A percentile compares a stretch with the other conserved stretches of the same genome.
These are phyloP conservation scores for Rotaria magnacalcarata DNA, from an alignment of 2,888 invertebrate species.

Conservation along the genomic window DNA sequence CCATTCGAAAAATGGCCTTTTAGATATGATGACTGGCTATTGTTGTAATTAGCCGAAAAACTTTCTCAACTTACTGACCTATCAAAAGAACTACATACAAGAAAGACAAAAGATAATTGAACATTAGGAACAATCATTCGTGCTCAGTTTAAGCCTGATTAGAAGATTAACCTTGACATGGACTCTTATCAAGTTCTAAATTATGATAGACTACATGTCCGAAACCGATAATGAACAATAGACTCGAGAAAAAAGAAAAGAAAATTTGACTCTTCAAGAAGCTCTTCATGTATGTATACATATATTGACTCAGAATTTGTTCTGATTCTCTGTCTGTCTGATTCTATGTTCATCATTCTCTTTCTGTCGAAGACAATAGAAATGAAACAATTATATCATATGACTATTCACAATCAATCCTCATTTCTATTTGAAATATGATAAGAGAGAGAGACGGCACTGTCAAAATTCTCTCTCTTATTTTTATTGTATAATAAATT, in stretches of 20 bases:
- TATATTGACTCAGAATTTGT: not conserved
- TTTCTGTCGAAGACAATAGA: not conserved
- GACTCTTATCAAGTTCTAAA: not conserved
- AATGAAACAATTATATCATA: conserved; percentile 14
- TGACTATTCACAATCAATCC: too few species aligned
- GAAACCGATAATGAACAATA: not conserved
- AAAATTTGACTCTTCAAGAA: not conserved
- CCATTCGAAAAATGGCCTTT: conserved; percentile 10
- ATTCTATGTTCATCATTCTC: not conserved
- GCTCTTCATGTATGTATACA: not conserved
- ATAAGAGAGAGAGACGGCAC: not conserved
- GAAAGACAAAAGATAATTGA: conserved; percentile 7
- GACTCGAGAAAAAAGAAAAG: not conserved
- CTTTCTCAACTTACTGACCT: not conserved
- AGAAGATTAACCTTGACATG: not conserved
- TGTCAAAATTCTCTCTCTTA: not conserved
- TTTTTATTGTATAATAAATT: not conserved
- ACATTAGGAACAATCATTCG: not conserved
- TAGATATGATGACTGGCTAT: not conserved
- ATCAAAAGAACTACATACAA: not conserved
- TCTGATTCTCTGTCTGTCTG: not conserved
- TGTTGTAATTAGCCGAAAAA: not conserved
- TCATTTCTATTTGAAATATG: not conserved
- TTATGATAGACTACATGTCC: not conserved
- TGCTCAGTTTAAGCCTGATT: not conserved